A percentile compares a stretch with the other conserved stretches of the same genome.
Conservation (phyloP, 2,113 vertebrate species). For the Heteronetta atricapilla region DNA sequence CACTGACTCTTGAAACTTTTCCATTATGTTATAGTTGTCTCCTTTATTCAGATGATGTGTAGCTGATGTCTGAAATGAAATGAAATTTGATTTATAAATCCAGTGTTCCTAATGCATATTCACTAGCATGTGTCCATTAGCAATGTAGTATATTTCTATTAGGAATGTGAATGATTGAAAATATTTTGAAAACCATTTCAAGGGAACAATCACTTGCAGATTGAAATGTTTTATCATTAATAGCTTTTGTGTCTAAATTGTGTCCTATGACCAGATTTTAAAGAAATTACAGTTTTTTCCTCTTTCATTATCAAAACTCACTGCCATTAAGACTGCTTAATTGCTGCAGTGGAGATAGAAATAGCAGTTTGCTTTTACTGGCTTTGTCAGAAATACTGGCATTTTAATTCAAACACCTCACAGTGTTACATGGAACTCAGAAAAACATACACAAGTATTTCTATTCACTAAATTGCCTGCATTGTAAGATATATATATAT, state of each 20-base stretch:
- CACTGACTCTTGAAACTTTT: conserved; percentile 78
- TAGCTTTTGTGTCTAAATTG: background rate
- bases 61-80: conserved; percentile 37
- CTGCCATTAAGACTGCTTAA: background rate
- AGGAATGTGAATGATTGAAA: background rate
- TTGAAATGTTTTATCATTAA: background rate
- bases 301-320: background rate
- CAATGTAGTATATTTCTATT: background rate
- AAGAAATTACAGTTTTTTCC: background rate
- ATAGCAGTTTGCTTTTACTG: background rate
- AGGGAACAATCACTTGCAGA: background rate
- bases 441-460: background rate
- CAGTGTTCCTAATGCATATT: background rate
- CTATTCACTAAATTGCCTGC: background rate
- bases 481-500: background rate
- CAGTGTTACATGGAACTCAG: background rate
- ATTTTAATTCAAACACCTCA: background rate
- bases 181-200: conserved; percentile 3
- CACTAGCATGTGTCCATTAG: background rate
- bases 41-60: conserved; percentile 42
- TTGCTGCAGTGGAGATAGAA: background rate
- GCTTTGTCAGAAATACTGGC: background rate
- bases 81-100: conserved; percentile 1
- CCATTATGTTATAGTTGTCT: conserved; percentile 58
- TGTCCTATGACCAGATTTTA: background rate